phyloP scores from a whole-genome alignment of 2,888 invertebrate genomes.

The Deroplatys truncata region DNA sequence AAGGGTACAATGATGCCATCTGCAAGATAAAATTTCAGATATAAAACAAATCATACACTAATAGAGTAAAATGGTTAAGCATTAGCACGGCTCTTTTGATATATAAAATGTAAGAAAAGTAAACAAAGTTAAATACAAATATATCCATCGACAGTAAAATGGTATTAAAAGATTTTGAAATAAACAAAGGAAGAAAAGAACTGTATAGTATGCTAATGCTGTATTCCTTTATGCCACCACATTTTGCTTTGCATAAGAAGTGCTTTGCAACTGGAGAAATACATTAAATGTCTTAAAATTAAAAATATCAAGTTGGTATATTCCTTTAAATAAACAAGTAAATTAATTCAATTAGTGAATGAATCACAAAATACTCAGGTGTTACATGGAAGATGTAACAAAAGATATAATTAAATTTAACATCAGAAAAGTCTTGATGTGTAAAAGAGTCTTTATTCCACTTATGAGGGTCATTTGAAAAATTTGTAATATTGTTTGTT shows the following conservation, averaged over 20 bases:
- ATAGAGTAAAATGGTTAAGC: no score
- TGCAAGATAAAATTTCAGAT: no score
- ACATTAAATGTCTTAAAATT: neutral
- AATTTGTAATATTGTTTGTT: no score
- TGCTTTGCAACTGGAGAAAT: neutral
- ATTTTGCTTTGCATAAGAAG: neutral
- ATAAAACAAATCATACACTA: no score
- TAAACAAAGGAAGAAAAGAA: neutral
- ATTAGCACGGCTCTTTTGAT: neutral
- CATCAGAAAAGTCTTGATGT: no score
- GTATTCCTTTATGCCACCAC: neutral
- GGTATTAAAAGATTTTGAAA: neutral
- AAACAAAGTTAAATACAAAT: neutral
- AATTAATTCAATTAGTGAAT: neutral
- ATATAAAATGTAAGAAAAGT: neutral
- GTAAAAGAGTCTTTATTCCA: neutral
- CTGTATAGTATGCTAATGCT: neutral
- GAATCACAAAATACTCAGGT: neutral
- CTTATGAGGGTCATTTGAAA: neutral
- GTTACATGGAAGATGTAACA: neutral
- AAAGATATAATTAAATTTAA: no score
- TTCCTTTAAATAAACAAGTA: neutral
- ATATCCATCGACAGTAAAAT: neutral
- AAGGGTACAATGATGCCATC: no score
- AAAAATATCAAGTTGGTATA: neutral